Percentiles rank a stretch among this genome's conserved stretches.
Evolutionary conservation across 2,113 vertebrate species (phyloP).

Genomic region (Speoplatyrhinus poulsoni): DNA sequence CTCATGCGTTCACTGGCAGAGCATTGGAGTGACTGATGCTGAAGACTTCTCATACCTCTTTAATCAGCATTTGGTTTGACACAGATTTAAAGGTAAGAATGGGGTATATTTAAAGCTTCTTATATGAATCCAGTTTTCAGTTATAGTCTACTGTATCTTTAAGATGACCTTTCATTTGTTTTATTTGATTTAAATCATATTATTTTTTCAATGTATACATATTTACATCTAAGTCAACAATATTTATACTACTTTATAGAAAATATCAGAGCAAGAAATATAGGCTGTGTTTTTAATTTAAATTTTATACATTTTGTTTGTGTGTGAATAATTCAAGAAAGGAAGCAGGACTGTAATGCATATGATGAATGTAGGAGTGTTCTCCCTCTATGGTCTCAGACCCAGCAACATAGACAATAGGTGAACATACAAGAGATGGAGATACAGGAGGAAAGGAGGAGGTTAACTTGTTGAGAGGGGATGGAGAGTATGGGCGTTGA

Average conservation of each 20-base stretch:
- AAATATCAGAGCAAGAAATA: background rate
- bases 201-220: background rate
- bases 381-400: background rate
- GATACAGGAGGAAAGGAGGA: no score
- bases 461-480: background rate
- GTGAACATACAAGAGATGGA: no score
- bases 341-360: background rate
- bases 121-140: background rate
- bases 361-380: background rate
- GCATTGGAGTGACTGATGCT: conserved; percentile 39
- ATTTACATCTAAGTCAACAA: no score
- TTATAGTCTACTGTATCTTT: no score
- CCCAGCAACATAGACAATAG: no score
- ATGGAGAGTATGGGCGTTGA: background rate
- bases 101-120: background rate
- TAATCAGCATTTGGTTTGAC: background rate
- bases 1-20: conserved; percentile 37
- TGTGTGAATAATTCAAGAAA: background rate
- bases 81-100: conserved; percentile 60
- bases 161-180: background rate
- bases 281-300: background rate
- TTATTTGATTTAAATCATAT: background rate
- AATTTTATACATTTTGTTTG: background rate
- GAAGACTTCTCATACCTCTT: conserved; percentile 37
- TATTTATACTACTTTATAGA: background rate